Evolutionary conservation across 2,888 invertebrate species (phyloP), one percentile per base, ranked within the genome.

Genomic region (Dynastes hyllus): DNA sequence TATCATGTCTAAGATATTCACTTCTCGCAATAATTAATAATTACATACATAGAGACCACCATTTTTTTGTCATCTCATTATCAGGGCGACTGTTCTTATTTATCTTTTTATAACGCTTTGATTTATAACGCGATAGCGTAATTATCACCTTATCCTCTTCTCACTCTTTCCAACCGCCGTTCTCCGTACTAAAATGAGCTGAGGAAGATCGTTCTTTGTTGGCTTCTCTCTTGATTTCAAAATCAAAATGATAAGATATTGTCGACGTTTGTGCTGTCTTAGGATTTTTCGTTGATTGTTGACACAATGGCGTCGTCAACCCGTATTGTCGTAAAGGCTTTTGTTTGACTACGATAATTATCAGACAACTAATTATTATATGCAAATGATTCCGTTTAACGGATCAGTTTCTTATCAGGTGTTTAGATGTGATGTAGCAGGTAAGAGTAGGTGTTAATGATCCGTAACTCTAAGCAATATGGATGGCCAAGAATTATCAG

Each of bases 311-410:
- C 73, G 73, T 40, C 73, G 55, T 67, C 40, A 69, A 69, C 69
- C 8, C 29, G 22, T n/a, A 73, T 73, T 73, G 61, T 71, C 55
- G 55, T 73, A 73, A 50, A 73, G 58, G 58, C 37, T 16, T 73
- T 45, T 73, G 61, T 73, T 73, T 73, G 16, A 16, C 73, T 73
- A 73, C 73, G 73, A 73, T 73, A 73, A 73, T 73, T 73, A 73
- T 73, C 58, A 73, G 61, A 22, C 67, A 45, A 22, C 11, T 61
- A 73, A 73, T 73, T 58, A 73, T n/a, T 53, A 40, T 61, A 73
- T 73, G 40, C 58, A 73, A 73, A 61, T 53, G 22, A 71, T 71
- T 71, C 55, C 70, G 37, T 58, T 29, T 22, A 11, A 22, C 22
- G 32, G 22, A 73, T 73, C 61, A 73, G 73, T 61, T 45, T 27